Evolutionary conservation across 2,113 vertebrate genomes (phyloP).

Genomic region (Cyprichromis sp.): DNA sequence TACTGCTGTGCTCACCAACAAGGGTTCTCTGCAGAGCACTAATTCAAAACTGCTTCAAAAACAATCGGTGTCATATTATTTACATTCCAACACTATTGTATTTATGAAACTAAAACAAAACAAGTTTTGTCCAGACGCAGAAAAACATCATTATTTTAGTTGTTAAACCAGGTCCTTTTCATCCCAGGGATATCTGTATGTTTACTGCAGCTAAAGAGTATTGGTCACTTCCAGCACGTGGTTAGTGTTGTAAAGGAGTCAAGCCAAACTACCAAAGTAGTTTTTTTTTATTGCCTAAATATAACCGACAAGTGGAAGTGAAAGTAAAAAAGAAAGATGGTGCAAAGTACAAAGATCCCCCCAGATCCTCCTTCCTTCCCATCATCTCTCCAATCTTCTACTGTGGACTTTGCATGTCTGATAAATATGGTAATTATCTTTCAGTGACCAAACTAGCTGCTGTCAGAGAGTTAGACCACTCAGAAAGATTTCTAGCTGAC

Average conservation of each 20-base stretch:
- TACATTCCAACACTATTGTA: background rate
- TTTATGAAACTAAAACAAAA: background rate
- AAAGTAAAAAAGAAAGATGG: fast-evolving
- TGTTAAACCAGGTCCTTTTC: fast-evolving
- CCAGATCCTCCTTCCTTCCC: background rate
- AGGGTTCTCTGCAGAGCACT: background rate
- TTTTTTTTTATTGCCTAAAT: background rate
- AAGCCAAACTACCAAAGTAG: background rate
- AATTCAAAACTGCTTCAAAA: background rate
- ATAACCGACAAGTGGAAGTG: background rate
- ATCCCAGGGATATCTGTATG: background rate
- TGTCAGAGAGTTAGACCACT: background rate
- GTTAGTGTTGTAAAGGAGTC: background rate
- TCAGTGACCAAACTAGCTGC: background rate
- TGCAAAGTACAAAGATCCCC: background rate
- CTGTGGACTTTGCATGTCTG: background rate
- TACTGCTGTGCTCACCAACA: background rate
- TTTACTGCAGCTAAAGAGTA: background rate
- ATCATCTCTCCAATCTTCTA: background rate
- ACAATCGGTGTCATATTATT: fast-evolving
- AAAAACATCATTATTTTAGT: background rate
- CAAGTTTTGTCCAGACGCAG: background rate
- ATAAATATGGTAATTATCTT: background rate
- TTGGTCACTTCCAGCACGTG: background rate
- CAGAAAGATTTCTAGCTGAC: background rate